Base-by-base conservation (phyloP, 1,140 invertebrate genomes). In the Scaptomyza hsui region DNA sequence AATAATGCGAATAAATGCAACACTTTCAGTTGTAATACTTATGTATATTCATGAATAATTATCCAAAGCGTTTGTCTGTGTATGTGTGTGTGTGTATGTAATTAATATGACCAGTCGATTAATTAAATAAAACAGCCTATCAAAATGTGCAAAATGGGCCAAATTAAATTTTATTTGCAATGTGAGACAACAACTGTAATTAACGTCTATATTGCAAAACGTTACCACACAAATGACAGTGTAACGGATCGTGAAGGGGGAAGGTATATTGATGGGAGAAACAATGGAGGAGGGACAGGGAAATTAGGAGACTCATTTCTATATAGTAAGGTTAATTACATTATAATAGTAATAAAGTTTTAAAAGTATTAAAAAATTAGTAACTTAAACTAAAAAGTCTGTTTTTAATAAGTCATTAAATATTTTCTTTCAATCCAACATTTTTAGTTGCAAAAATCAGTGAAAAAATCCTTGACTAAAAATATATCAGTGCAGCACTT, bases 401-500 rank as follows among this genome's bases (percentile, higher is more conserved):
- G n/a, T n/a, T n/a, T n/a, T n/a, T n/a, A n/a, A n/a, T n/a, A n/a
- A n/a, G n/a, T n/a, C n/a, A n/a, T n/a, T n/a, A n/a, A n/a, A n/a
- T n/a, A n/a, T n/a, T n/a, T n/a, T n/a, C n/a, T n/a, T n/a, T n/a
- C n/a, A n/a, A 42, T 12, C 26, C 10, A 6, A 18, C 35, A 26
- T 26, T 26, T 26, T 6, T 26, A 1, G 26, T 29, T 5, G 7
- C 26, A 7, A 29, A 29, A 29, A 29, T 29, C 26, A 29, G n/a
- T 1, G 2, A 26, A 9, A 47, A 13, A 24, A 24, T 21, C 18
- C 4, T n/a, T 21, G 10, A 3, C 10, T 16, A 6, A 7, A 53
- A 55, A 57, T 49, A 67, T 67, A 67, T 32, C 32, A 55, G 45
- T 55, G 60, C 63, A 74, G 88, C 82, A 80, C 82, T 90, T 90